Conservation (phyloP, 23 tunicate genomes). For the Clavelina lepadiformis region DNA sequence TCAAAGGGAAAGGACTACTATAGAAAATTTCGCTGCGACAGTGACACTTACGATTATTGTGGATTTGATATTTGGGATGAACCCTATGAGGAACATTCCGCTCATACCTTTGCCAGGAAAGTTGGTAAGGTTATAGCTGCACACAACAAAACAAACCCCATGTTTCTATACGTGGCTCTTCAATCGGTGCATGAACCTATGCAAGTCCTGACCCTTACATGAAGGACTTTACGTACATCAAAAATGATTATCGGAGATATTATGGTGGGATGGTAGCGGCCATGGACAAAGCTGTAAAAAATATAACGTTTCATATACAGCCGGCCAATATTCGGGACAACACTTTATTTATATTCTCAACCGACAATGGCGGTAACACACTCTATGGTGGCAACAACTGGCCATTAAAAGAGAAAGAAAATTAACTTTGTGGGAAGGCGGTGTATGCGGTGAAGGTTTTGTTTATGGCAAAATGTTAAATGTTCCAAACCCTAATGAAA, state of each 20-base stretch:
- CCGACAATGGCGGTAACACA: constrained; percentile 55
- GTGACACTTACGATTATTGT: constrained; percentile 3
- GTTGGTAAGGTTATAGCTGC: constrained; percentile 44
- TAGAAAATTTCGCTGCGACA: not conserved
- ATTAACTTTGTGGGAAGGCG: constrained; percentile 44
- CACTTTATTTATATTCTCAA: constrained; percentile 54
- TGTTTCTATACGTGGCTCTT: constrained; percentile 65
- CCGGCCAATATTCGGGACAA: constrained; percentile 24
- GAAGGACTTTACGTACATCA: constrained; percentile 41
- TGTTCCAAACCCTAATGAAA: constrained; percentile 14
- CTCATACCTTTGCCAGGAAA: constrained; percentile 28
- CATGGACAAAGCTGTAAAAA: constrained; percentile 47
- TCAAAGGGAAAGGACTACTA: not conserved
- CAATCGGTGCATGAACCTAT: constrained; percentile 78
- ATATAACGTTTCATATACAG: constrained; percentile 34
- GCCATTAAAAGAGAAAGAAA: constrained; percentile 42
- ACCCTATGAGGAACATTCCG: constrained; percentile 63
- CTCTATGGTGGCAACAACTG: constrained; percentile 34
- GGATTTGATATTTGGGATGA: constrained; percentile 9
- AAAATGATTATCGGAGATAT: constrained; percentile 21
- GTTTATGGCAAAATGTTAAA: constrained; percentile 39
- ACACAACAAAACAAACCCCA: constrained; percentile 44
- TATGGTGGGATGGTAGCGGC: constrained; percentile 69
- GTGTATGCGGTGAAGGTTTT: constrained; percentile 36
- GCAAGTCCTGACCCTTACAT: constrained; percentile 66